Conservation (phyloP, 2,797 vertebrate species). For the Sphenopsis melanotis region DNA sequence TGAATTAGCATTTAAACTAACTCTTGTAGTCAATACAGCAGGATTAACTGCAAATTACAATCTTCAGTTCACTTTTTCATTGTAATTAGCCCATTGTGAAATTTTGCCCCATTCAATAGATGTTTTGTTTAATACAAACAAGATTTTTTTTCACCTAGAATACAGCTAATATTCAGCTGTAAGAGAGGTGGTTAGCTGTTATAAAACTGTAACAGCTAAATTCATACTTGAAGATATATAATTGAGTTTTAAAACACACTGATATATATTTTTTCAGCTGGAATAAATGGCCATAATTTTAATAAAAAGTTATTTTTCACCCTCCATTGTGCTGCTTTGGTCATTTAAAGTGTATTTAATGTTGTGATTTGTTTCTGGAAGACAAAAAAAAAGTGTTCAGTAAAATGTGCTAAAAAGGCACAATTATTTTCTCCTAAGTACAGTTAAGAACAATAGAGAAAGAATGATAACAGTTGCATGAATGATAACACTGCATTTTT, state of each 20-base stretch:
- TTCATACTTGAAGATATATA: background rate
- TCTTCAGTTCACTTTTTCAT: background rate
- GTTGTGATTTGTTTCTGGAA: background rate
- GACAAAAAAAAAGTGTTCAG: background rate
- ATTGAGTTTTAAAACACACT: background rate
- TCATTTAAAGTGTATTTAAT: background rate
- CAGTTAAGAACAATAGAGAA: background rate
- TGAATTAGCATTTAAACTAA: conserved; percentile 44
- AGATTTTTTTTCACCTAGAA: background rate
- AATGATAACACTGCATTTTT: background rate
- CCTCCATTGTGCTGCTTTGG: background rate
- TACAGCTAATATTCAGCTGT: background rate
- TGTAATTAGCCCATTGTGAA: background rate
- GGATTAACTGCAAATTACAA: conserved; percentile 38
- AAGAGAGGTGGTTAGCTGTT: background rate
- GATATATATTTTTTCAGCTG: background rate
- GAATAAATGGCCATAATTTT: background rate
- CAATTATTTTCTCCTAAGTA: background rate
- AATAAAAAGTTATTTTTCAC: background rate
- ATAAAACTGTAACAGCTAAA: background rate
- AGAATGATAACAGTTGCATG: background rate
- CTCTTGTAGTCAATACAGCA: background rate
- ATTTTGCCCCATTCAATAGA: background rate
- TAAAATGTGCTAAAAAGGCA: background rate
- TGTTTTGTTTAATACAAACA: background rate